Evolutionary conservation across 2,113 vertebrate genomes (phyloP), one percentile per base, ranked within the genome.

Genomic region (Peucedramus taeniatus): DNA sequence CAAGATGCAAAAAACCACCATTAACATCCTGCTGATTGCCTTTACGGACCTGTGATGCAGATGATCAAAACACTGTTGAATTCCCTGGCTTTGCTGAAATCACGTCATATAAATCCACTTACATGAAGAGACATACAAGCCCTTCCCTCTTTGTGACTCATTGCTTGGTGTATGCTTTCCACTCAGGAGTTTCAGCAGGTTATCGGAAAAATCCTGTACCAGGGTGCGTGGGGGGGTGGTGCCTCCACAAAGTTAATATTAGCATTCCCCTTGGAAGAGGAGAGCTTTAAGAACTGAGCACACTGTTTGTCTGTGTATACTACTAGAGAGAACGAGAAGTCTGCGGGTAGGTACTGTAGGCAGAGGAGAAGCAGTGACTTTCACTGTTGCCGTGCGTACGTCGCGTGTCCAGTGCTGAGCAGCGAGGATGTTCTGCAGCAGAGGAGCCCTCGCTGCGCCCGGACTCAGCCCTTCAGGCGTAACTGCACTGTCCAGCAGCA

Each of bases 211-310:
- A 94, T 83, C 61, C 89, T 75, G 68, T 79, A 68, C 39, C 93
- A 59, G 78, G 51, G 69, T 33, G 15, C 16, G 85, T 47, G 88
- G 35, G 89, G 89, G 70, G 85, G 59, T 64, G 82, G 75, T 88
- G 59, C 90, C 92, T 69, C 83, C 93, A 87, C 83, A 80, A 90
- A 93, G 97, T 94, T 90, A 92, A 28, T 81, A 87, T 79, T 94
- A 97, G 69, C 78, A 53, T 90, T 97, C 90, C 93, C 90, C 96
- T 97, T 97, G 72, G 94, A 97, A 96, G 95, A 96, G 90, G 96
- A 96, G 93, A 97, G 84, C 82, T 94, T 66, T 69, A 63, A 76
- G 85, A 96, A 37, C 72, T 74, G 75, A 92, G 71, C 84, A 92
- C 10, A 59, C 40, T 57, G 61, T 89, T 57, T 97, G 87, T 86